Conservation (phyloP, 2,797 vertebrate species). For the Sphenopsis melanotis region DNA sequence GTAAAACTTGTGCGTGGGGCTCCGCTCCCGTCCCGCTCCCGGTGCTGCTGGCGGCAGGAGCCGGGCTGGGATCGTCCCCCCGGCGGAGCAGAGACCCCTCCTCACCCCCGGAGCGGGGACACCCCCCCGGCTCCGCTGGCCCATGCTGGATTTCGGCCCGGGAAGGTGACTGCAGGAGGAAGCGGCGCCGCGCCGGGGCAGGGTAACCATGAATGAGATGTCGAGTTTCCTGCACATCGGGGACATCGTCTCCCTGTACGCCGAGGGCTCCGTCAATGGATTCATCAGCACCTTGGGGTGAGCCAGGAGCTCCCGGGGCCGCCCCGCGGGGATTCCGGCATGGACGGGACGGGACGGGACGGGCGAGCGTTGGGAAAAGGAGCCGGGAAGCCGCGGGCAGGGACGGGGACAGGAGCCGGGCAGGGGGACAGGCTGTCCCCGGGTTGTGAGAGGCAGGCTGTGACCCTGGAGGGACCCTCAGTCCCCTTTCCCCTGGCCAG, state of each 20-base stretch:
- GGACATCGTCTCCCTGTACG: conserved; percentile 94
- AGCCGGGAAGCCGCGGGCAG: neutral
- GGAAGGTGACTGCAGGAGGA: conserved; percentile 6
- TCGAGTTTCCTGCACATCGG: conserved; percentile 96
- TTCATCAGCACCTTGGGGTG: conserved; percentile 94
- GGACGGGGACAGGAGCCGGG: neutral
- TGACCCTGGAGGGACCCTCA: neutral
- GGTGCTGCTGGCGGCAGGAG: neutral
- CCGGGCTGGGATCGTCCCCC: neutral
- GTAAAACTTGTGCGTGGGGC: conserved; percentile 30
- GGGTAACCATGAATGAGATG: conserved; percentile 86
- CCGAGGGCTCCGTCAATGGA: conserved; percentile 93
- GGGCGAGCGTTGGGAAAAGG: neutral
- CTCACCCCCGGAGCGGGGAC: neutral
- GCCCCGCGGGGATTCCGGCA: rapidly evolving
- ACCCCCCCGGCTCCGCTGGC: neutral
- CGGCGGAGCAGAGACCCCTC: neutral
- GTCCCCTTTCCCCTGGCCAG: neutral
- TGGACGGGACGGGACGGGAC: neutral
- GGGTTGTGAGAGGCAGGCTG: neutral
- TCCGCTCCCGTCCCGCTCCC: neutral
- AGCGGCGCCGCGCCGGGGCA: neutral
- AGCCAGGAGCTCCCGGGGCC: neutral
- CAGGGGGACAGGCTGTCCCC: neutral
- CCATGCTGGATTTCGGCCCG: conserved; percentile 21